Evolutionary conservation across 2,797 vertebrate species (phyloP), one percentile per base, ranked within the genome.

Genomic region (Scleropages formosus): DNA sequence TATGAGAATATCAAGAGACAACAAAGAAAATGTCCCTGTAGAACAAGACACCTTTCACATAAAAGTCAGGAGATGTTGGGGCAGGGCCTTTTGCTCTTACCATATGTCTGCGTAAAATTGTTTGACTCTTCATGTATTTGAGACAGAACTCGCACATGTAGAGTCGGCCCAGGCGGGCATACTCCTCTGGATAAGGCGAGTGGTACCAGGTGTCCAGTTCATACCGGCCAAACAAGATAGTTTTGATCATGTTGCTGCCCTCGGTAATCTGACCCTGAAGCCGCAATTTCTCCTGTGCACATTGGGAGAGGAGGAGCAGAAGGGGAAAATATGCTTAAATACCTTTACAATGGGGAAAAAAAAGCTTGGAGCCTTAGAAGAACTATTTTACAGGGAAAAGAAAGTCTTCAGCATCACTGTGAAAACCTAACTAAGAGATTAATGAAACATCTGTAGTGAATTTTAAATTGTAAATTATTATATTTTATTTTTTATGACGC

Each of bases 101-200:
- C 97, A 98, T 99, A 89, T 99, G 96, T 64, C 96, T 87, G 53
- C 96, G 93, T 53, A 98, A 94, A 77, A 98, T 99, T 6, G 97
- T 99, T 84, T 99, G 97, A 86, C 98, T 99, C 90, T 99, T 98
- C 97, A 99, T 99, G 78, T 98, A 99, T 77, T 99, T 98, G 78
- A 99, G 94, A 82, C 97, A 99, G 90, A 99, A 98, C 82, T 96
- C 94, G 9, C 94, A 96, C 92, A 95, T 94, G 79, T 95, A 95
- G 72, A 96, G 93, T 13, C 95, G 92, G 0, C 95, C 95, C 59
- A 96, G 86, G 0, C 94, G 90, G 0, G 95, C 95, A 3, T 96
- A 96, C 73, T 96, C 95, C 81, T 96, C 95, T 1, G 95, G 94
- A 81, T 95, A 95, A 15, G 95, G 95, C 18, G 95, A 95, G 78